Conservation (phyloP, 2,113 vertebrate species). For the Merops nubicus region DNA sequence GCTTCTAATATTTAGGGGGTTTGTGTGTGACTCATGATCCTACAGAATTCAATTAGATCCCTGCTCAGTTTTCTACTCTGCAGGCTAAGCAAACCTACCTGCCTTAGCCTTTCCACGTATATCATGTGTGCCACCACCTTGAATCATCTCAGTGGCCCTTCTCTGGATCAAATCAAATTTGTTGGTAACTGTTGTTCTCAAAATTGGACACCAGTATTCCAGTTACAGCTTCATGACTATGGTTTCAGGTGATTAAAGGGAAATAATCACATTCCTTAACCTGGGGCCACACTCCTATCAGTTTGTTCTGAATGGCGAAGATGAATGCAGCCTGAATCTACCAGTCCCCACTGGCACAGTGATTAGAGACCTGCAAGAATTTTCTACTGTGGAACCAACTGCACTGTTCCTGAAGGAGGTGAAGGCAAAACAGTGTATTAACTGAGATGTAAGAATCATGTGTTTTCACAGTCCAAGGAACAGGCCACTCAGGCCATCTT, state of each 20-base stretch:
- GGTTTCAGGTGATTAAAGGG: neutral
- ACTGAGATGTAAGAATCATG: neutral
- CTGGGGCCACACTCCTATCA: neutral
- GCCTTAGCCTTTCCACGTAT: neutral
- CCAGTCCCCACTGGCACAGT: neutral
- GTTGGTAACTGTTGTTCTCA: neutral
- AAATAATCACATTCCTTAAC: neutral
- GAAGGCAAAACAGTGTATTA: neutral
- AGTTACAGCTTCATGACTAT: neutral
- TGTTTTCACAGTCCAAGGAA: neutral
- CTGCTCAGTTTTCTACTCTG: neutral
- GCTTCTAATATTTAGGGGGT: neutral
- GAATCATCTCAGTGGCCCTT: neutral
- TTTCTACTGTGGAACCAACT: neutral
- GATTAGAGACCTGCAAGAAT: neutral
- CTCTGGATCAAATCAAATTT: neutral
- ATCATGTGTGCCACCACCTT: neutral
- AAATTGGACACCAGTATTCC: neutral
- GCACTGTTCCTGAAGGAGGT: neutral
- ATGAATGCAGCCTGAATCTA: neutral
- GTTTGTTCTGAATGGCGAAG: neutral
- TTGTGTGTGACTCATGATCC: neutral
- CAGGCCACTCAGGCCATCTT: neutral
- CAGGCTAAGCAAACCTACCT: neutral
- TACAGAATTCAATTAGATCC: neutral